Evolutionary conservation across 2,113 vertebrate species (phyloP).

Genomic region (Amphiprion percula): DNA sequence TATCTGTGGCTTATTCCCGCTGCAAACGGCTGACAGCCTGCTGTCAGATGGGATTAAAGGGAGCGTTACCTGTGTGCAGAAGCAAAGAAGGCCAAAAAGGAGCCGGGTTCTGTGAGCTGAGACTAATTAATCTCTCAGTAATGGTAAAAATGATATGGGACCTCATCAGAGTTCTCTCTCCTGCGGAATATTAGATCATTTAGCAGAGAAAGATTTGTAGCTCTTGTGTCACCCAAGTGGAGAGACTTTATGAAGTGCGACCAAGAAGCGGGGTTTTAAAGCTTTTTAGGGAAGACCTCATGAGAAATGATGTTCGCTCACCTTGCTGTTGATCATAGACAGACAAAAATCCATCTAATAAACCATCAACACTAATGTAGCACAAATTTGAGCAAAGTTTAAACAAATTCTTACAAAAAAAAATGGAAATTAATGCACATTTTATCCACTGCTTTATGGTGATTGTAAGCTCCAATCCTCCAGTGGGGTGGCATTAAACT

Average conservation of each 20-base stretch:
- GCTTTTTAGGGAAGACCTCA: constrained; percentile 11
- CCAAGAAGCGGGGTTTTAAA: constrained; percentile 14
- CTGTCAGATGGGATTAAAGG: constrained; percentile 67
- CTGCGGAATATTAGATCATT: constrained; percentile 54
- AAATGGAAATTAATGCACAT: not conserved
- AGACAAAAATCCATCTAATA: not conserved
- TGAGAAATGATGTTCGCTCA: not conserved
- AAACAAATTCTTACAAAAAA: not conserved
- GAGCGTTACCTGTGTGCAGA: constrained; percentile 51
- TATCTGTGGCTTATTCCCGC: constrained; percentile 46
- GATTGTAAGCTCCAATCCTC: too few species aligned
- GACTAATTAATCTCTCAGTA: constrained; percentile 59
- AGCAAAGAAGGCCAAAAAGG: constrained; percentile 21
- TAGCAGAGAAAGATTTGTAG: constrained; percentile 45
- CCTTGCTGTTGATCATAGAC: constrained; percentile 9
- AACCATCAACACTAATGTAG: not conserved
- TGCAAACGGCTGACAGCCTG: constrained; percentile 68
- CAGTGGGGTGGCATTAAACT: not conserved
- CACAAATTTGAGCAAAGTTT: not conserved
- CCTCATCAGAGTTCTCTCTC: constrained; percentile 48
- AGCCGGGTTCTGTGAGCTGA: constrained; percentile 30
- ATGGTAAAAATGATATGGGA: constrained; percentile 54
- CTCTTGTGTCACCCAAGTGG: not conserved
- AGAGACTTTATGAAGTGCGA: constrained; percentile 17
- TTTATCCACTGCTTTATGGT: not conserved